These are phyloP conservation scores for Kryptolebias marmoratus DNA, from an alignment of 2,113 vertebrate genomes.

Conservation along the genomic window DNA sequence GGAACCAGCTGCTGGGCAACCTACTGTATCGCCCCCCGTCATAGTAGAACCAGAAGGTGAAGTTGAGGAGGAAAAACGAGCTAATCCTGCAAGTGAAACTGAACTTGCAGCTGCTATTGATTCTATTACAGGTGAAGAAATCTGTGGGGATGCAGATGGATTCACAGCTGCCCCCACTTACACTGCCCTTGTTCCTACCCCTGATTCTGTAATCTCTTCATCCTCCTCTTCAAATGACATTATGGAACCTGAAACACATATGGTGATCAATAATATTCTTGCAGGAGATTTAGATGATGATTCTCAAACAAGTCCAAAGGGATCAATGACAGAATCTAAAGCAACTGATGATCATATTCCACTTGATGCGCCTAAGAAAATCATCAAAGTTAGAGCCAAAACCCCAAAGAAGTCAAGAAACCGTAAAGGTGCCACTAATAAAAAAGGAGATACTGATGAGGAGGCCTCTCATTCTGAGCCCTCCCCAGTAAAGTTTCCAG, in stretches of 20 bases:
- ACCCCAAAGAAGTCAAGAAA: slow-evolving; percentile 81
- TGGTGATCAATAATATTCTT: slow-evolving; percentile 83
- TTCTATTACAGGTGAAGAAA: slow-evolving; percentile 93
- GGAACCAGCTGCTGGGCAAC: slow-evolving; percentile 76
- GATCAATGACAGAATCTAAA: slow-evolving; percentile 39
- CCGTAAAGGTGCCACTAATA: slow-evolving; percentile 82
- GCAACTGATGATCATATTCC: slow-evolving; percentile 67
- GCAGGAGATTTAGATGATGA: slow-evolving; percentile 72
- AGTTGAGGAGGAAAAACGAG: slow-evolving; percentile 88
- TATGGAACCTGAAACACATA: slow-evolving; percentile 85
- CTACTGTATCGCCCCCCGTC: slow-evolving; percentile 76
- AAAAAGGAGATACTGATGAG: slow-evolving; percentile 73
- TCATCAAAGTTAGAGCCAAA: slow-evolving; percentile 86
- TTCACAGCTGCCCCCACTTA: slow-evolving; percentile 84
- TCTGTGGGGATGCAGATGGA: slow-evolving; percentile 86
- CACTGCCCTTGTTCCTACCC: slow-evolving; percentile 77
- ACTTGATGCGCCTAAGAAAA: slow-evolving; percentile 85
- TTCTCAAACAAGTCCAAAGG: slow-evolving; percentile 57
- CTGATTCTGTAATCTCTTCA: slow-evolving; percentile 75
- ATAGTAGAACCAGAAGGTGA: slow-evolving; percentile 70
- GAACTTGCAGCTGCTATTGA: slow-evolving; percentile 97
- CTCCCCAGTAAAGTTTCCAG: slow-evolving; percentile 76
- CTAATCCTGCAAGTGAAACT: slow-evolving; percentile 92
- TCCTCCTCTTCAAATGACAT: slow-evolving; percentile 81
- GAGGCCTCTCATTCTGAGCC: slow-evolving; percentile 72